These are phyloP conservation scores for Shinisaurus crocodilurus DNA, from an alignment of 2,113 vertebrate genomes.

Conservation along the genomic window DNA sequence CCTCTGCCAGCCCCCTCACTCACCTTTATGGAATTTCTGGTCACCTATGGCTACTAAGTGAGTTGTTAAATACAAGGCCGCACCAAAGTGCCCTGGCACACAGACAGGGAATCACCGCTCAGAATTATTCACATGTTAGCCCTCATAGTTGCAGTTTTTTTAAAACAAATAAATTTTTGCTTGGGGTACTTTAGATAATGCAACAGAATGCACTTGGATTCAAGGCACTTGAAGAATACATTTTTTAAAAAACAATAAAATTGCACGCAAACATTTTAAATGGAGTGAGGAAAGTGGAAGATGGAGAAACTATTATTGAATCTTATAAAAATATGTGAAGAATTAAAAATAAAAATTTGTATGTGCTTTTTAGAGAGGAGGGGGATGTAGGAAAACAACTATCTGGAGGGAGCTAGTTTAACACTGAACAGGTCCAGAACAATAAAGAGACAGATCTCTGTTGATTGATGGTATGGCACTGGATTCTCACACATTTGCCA, in stretches of 20 bases:
- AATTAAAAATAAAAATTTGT: neutral
- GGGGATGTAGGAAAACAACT: neutral
- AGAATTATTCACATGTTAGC: neutral
- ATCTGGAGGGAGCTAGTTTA: neutral
- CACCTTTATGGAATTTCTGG: too few species aligned
- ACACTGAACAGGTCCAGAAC: neutral
- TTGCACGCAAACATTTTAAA: neutral
- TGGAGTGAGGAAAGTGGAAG: neutral
- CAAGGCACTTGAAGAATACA: too few species aligned
- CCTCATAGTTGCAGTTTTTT: neutral
- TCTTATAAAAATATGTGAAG: neutral
- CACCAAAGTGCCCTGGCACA: neutral
- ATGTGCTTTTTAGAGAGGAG: neutral
- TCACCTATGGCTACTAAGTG: too few species aligned
- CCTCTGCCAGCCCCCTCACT: neutral
- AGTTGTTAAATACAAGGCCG: neutral
- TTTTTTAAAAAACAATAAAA: neutral
- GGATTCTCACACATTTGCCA: neutral
- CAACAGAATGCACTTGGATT: neutral
- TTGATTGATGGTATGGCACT: neutral
- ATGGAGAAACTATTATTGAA: neutral
- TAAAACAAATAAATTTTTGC: neutral
- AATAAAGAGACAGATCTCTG: neutral
- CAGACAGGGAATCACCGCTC: too few species aligned
- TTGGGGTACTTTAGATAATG: neutral